phyloP scores from a whole-genome alignment of 2,888 invertebrate species.

The Papilio demoleus region DNA sequence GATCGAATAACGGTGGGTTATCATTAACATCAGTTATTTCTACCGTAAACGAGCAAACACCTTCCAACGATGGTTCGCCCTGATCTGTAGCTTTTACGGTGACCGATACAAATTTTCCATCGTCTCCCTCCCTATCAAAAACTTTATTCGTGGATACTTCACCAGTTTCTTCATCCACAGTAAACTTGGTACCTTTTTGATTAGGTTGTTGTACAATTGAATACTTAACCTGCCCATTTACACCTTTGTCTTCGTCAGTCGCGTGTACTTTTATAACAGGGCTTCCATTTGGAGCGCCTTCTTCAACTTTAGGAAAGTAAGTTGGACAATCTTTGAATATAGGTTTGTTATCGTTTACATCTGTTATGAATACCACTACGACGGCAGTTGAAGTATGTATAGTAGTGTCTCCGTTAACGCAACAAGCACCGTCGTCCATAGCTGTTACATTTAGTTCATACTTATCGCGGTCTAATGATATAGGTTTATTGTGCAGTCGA shows the following conservation, averaged over 20 bases:
- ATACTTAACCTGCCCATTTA: constrained; percentile 97
- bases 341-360: constrained; percentile 98
- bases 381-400: constrained; percentile 97
- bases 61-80: constrained; percentile 98
- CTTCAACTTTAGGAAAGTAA: constrained; percentile 96
- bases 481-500: constrained; percentile 93
- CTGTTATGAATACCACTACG: constrained; percentile 97
- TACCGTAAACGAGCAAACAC: constrained; percentile 99
- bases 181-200: constrained; percentile 97
- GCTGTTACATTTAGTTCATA: constrained; percentile 98
- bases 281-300: constrained; percentile 96
- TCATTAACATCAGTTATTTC: constrained; percentile 99
- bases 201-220: constrained; percentile 98
- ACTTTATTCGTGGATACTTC: constrained; percentile 97
- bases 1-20: constrained; percentile 96
- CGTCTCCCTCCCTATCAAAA: constrained; percentile 98
- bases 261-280: constrained; percentile 97
- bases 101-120: constrained; percentile 97
- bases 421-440: constrained; percentile 98
- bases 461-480: constrained; percentile 95
- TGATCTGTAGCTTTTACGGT: constrained; percentile 99
- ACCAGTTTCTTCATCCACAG: constrained; percentile 97
- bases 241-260: constrained; percentile 97
- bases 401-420: constrained; percentile 93
- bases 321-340: constrained; percentile 96